These are phyloP conservation scores for Drosophila arizonae DNA, from an alignment of 1,140 invertebrate genomes.

Conservation along the genomic window DNA sequence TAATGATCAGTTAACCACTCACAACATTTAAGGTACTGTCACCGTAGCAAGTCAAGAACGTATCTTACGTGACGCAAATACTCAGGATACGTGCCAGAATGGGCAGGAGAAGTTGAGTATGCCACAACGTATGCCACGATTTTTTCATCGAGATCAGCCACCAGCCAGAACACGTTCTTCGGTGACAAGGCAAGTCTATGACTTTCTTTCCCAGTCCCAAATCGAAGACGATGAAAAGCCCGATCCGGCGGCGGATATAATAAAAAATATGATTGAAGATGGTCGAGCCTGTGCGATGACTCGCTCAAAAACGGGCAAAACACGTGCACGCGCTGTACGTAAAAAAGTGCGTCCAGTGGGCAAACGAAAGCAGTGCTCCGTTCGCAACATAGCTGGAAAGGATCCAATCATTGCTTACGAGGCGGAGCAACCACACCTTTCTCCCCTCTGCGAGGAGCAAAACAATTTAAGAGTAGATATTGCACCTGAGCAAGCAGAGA, in stretches of 20 bases:
- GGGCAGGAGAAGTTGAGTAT: not conserved
- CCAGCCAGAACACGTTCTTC: slow-evolving; percentile 41
- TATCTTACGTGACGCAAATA: not conserved
- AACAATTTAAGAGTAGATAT: slow-evolving; percentile 14
- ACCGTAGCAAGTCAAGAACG: not conserved
- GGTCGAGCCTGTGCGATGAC: slow-evolving; percentile 59
- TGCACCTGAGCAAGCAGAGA: not conserved
- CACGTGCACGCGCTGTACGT: slow-evolving; percentile 10
- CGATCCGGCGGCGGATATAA: slow-evolving; percentile 70
- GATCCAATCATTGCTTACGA: not conserved
- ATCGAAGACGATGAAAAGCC: slow-evolving; percentile 42
- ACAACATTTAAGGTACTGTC: too few relatives aligned
- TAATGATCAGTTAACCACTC: too few relatives aligned
- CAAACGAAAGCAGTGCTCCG: slow-evolving; percentile 40
- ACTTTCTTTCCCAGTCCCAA: slow-evolving; percentile 72
- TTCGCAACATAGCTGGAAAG: slow-evolving; percentile 10
- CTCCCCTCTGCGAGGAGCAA: slow-evolving; percentile 52
- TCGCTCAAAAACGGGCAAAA: slow-evolving; percentile 42
- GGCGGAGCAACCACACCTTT: slow-evolving; percentile 13
- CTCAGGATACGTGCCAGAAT: not conserved
- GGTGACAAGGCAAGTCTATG: slow-evolving; percentile 60
- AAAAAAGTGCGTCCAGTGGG: slow-evolving; percentile 38
- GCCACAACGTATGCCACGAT: slow-evolving; percentile 21
- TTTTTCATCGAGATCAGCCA: slow-evolving; percentile 55
- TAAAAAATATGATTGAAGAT: slow-evolving; percentile 60